A percentile compares a stretch with the other conserved stretches of the same genome.
phyloP scores from a whole-genome alignment of 1,140 invertebrate genomes.

The Tyrophagus putrescentiae region DNA sequence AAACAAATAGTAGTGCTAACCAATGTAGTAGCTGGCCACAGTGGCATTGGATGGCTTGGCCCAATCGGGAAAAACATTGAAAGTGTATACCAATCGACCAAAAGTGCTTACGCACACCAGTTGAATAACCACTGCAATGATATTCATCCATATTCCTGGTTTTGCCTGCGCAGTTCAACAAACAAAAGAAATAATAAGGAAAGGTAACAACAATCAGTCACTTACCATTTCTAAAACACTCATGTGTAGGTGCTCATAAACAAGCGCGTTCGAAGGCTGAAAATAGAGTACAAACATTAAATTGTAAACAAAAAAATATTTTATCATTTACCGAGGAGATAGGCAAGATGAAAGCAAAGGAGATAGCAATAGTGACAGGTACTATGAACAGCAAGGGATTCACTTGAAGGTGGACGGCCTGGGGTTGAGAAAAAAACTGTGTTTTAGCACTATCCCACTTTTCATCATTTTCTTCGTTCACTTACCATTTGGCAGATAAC shows the following conservation, averaged over 20 bases:
- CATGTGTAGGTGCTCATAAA: slow-evolving; percentile 50
- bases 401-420: slow-evolving; percentile 22
- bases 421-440: background rate
- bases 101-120: slow-evolving; percentile 52
- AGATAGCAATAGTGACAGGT: slow-evolving; percentile 36
- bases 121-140: slow-evolving; percentile 52
- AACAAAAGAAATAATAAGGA: no score
- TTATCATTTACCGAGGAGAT: no score
- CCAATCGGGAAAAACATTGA: slow-evolving; percentile 41
- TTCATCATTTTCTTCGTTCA: background rate
- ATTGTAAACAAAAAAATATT: no score
- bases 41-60: no score
- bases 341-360: slow-evolving; percentile 44
- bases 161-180: slow-evolving; percentile 36
- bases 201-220: background rate
- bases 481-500: slow-evolving; percentile 57
- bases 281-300: no score
- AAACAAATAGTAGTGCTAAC: no score
- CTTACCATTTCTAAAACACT: slow-evolving; percentile 57
- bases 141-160: slow-evolving; percentile 58
- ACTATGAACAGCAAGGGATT: slow-evolving; percentile 32
- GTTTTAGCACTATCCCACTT: no score
- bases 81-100: slow-evolving; percentile 41
- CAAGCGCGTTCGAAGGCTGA: slow-evolving; percentile 26
- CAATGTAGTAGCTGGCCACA: no score